Evolutionary conservation across 2,113 vertebrate genomes (phyloP).

Genomic region (Anser cygnoides): DNA sequence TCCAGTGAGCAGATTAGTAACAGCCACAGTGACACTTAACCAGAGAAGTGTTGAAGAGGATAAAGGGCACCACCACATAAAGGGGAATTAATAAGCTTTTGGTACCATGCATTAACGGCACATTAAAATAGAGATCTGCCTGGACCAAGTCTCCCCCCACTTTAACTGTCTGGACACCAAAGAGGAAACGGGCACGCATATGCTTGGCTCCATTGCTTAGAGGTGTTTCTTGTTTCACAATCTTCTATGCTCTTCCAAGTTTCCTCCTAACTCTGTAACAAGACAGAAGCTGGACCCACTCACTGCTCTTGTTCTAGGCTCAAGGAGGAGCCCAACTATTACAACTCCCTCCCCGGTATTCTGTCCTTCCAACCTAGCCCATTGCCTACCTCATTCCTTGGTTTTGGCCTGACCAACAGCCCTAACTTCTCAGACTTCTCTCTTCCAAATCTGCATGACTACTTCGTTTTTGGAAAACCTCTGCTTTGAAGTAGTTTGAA

Average conservation of each 20-base stretch:
- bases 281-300: not conserved
- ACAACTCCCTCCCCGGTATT: not conserved
- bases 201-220: not conserved
- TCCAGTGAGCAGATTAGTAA: not conserved
- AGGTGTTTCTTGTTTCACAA: not conserved
- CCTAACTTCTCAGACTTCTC: not conserved
- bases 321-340: not conserved
- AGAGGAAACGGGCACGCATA: not conserved
- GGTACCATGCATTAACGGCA: not conserved
- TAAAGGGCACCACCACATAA: not conserved
- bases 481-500: not conserved
- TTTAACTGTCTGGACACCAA: not conserved
- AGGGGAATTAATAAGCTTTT: not conserved
- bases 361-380: not conserved
- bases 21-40: not conserved
- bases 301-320: not conserved
- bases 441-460: rapidly evolving
- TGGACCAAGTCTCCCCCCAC: rapidly evolving
- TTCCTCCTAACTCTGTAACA: not conserved
- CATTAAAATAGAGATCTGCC: not conserved
- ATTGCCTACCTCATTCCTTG: not conserved
- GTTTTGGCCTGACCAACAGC: not conserved
- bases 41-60: not conserved
- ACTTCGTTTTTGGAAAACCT: not conserved
- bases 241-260: not conserved